Percentiles rank a stretch among this genome's conserved stretches.
These are phyloP conservation scores for Gastrophryne carolinensis DNA, from an alignment of 2,797 vertebrate genomes.

Conservation along the genomic window DNA sequence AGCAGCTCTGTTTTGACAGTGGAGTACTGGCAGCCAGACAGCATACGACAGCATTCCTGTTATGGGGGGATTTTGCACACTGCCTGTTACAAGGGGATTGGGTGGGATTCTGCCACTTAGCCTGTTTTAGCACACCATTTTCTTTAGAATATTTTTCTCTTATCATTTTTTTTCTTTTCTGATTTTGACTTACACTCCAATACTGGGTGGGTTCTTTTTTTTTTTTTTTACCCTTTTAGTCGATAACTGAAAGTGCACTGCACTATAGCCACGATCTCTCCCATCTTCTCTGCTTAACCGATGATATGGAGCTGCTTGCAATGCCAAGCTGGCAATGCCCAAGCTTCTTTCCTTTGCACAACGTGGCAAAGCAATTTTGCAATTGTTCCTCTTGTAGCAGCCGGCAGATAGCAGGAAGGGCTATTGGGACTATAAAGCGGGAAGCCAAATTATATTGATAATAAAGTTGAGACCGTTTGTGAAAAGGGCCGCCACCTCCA, in stretches of 20 bases:
- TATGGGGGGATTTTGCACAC: too few relatives aligned
- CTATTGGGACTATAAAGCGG: slow-evolving; percentile 70
- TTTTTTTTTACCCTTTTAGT: not conserved
- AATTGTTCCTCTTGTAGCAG: slow-evolving; percentile 69
- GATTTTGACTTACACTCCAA: too few relatives aligned
- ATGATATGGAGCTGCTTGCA: slow-evolving; percentile 56
- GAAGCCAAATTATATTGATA: slow-evolving; percentile 83
- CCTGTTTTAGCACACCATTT: too few relatives aligned
- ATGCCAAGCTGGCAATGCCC: slow-evolving; percentile 61
- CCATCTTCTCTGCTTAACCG: slow-evolving; percentile 61
- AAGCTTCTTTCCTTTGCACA: slow-evolving; percentile 56
- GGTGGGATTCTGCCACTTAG: too few relatives aligned
- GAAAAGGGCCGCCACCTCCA: slow-evolving; percentile 72
- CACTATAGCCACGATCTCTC: slow-evolving; percentile 56
- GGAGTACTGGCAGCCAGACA: too few relatives aligned
- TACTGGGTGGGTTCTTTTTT: not conserved
- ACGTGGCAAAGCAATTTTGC: slow-evolving; percentile 59
- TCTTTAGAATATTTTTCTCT: too few relatives aligned
- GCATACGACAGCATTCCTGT: too few relatives aligned
- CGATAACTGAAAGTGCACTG: not conserved
- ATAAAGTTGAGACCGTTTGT: slow-evolving; percentile 80
- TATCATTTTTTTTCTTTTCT: too few relatives aligned
- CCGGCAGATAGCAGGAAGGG: slow-evolving; percentile 75
- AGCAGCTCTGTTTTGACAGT: too few relatives aligned
- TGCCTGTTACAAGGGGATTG: too few relatives aligned